These are phyloP conservation scores for Oscheius sp. DNA, from an alignment of 2,888 invertebrate species.

Conservation along the genomic window DNA sequence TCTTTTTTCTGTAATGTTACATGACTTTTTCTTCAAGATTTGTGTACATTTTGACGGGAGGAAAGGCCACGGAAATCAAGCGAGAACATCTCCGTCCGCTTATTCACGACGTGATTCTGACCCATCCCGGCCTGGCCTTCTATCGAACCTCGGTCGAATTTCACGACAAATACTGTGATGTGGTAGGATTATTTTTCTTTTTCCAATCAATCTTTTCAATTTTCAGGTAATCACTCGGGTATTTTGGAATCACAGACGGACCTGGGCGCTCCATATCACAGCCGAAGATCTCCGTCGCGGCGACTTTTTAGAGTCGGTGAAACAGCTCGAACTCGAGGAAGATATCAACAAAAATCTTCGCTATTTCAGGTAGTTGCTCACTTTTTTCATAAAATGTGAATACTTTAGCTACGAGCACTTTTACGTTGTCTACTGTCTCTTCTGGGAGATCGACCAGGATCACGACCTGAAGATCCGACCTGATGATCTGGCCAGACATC, in stretches of 20 bases:
- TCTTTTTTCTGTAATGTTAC: neutral
- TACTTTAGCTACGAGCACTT: conserved; percentile 93
- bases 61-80: conserved; percentile 28
- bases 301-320: conserved; percentile 78
- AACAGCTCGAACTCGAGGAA: conserved; percentile 58
- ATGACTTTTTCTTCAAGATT: conserved; percentile 38
- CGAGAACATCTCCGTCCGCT: conserved; percentile 63
- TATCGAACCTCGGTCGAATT: conserved; percentile 97
- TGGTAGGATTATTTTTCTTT: conserved; percentile 78
- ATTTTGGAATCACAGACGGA: conserved; percentile 94
- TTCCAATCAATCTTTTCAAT: conserved; percentile 45
- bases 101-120: conserved; percentile 89
- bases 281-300: conserved; percentile 89
- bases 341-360: conserved; percentile 65
- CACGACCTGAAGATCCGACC: conserved; percentile 94
- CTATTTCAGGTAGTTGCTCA: conserved; percentile 50
- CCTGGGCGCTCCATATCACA: conserved; percentile 93
- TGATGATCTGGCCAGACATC: conserved; percentile 79
- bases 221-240: conserved; percentile 92
- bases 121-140: conserved; percentile 87
- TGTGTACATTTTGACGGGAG: conserved; percentile 76
- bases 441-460: conserved; percentile 98
- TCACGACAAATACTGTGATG: conserved; percentile 97
- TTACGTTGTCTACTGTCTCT: conserved; percentile 99
- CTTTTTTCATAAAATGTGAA: neutral